Evolutionary conservation across 2,888 invertebrate species (phyloP), one percentile per base, ranked within the genome.

Genomic region (Ichneumoninae sp.): DNA sequence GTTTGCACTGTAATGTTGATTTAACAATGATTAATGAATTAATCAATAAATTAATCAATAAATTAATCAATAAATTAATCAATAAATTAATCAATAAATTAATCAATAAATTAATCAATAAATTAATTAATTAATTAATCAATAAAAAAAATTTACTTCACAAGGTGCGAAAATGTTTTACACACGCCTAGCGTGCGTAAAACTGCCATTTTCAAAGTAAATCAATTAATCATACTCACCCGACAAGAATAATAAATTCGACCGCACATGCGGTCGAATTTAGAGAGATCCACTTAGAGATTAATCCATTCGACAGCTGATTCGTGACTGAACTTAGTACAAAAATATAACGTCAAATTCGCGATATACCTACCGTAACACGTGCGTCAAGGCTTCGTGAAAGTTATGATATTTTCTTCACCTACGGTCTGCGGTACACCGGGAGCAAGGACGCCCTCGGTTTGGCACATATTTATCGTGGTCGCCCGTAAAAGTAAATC

Each of bases 391-490:
- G 54, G 54, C 54, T 54, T 54, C 57, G 57, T 26, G 60, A 60
- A 30, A 60, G 30, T 60, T 60, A 60, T 60, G 60, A 60, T 26
- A 60, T 60, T 60, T 26, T 60, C 60, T 30, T 30, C 30, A 13
- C 26, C 60, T 26, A 60, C 26, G 60, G 13, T 78, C 77, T 40
- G 22, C 50, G 47, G 40, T 10, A 40, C 50, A 30, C 47, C 19
- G 69, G 66, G 69, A 78, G 47, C 78, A 78, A 78, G 78, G 78
- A 70, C 78, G 78, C 68, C 68, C 13, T 68, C 57, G 54, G 22
- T 69, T 77, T 60, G 44, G 54, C 22, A 66, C 52, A 65, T 57
- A 33, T 66, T 36, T 44, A 4, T 30, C 52, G 26, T 52, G 19
- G 7, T 30, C 65, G 73, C 22, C 44, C 68, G 44, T 73, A 68